Evolutionary conservation across 2,113 vertebrate species (phyloP).

Genomic region (Gadus macrocephalus): DNA sequence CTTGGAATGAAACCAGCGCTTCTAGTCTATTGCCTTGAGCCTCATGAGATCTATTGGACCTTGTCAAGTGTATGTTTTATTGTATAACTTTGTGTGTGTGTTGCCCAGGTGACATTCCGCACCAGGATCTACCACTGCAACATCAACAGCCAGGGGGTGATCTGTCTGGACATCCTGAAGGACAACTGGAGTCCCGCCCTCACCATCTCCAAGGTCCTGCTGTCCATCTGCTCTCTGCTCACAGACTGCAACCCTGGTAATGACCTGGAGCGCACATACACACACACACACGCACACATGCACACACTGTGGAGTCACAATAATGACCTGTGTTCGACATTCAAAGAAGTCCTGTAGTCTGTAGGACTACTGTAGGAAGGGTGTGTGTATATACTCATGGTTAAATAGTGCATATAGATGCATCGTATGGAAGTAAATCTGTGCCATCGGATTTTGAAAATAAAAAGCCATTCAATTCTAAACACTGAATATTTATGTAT

Average conservation of each 20-base stretch:
- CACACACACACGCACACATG: neutral
- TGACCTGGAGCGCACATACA: neutral
- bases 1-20: neutral
- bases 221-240: neutral
- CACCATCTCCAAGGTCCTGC: conserved; percentile 1
- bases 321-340: neutral
- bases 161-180: conserved; percentile 2
- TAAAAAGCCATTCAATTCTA: no score
- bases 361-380: neutral
- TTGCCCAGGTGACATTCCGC: neutral
- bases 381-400: neutral
- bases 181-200: neutral
- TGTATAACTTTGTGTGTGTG: neutral
- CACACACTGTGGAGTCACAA: neutral
- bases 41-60: neutral
- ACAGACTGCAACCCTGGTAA: neutral
- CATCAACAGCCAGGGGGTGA: neutral
- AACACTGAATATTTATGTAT: neutral
- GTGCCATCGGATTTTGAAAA: no score
- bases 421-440: neutral
- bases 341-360: neutral
- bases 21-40: neutral
- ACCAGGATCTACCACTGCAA: conserved; percentile 1
- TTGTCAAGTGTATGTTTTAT: neutral
- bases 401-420: no score